A percentile compares a stretch with the other conserved stretches of the same genome.
Conservation (phyloP, 2,888 invertebrate genomes). For the Brachynemurus nebulosus region DNA sequence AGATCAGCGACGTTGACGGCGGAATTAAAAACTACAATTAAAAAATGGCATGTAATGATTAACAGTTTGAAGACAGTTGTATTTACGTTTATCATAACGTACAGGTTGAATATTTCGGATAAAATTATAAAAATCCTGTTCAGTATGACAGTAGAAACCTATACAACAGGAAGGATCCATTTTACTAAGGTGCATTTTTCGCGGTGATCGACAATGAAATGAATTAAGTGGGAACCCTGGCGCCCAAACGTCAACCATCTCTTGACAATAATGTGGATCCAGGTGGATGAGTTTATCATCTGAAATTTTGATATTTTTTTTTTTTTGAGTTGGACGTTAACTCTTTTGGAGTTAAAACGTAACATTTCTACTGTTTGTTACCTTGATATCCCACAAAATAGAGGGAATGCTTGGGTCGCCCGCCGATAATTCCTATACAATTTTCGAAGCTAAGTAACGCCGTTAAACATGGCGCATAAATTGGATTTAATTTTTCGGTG, state of each 20-base stretch:
- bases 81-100: constrained; percentile 19
- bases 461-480: constrained; percentile 72
- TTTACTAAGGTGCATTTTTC: constrained; percentile 69
- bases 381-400: constrained; percentile 88
- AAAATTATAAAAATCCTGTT: constrained; percentile 63
- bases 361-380: no score
- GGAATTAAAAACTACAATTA: constrained; percentile 37
- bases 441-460: constrained; percentile 63
- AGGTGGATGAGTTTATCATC: constrained; percentile 83
- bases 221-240: constrained; percentile 61
- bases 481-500: constrained; percentile 71
- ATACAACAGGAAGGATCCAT: constrained; percentile 90
- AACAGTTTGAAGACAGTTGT: no score
- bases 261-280: constrained; percentile 91
- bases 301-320: no score
- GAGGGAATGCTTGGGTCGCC: constrained; percentile 81
- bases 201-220: constrained; percentile 76
- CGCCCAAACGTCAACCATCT: constrained; percentile 73
- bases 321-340: no score
- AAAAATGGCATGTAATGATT: constrained; percentile 3
- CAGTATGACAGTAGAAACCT: constrained; percentile 72
- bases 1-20: constrained; percentile 19
- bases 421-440: constrained; percentile 87
- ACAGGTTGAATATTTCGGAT: constrained; percentile 53
- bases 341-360: no score